phyloP scores from a whole-genome alignment of 2,113 vertebrate species.

The Centropus unirufus region DNA sequence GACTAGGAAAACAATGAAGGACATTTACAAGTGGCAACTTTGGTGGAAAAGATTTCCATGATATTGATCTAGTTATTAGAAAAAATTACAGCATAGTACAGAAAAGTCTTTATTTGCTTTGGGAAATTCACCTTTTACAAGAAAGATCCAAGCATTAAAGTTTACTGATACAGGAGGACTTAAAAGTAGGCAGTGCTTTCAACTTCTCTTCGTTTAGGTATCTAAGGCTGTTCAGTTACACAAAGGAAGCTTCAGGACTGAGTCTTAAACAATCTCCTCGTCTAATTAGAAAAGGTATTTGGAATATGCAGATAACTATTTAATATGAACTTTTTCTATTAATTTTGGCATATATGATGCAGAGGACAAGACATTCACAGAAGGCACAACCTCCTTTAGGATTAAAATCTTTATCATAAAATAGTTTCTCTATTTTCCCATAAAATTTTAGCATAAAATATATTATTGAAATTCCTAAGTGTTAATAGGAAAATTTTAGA shows the following conservation, averaged over 20 bases:
- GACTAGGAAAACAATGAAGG: background rate
- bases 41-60: background rate
- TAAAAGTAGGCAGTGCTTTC: background rate
- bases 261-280: background rate
- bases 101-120: background rate
- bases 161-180: background rate
- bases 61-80: background rate
- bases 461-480: background rate
- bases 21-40: background rate
- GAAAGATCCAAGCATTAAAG: background rate
- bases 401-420: background rate
- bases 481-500: background rate
- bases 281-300: background rate
- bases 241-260: background rate
- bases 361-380: background rate
- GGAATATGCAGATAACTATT: background rate
- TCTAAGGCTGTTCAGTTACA: background rate
- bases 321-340: background rate
- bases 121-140: background rate
- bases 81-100: background rate
- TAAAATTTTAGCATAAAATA: background rate
- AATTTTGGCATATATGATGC: background rate
- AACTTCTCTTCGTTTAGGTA: background rate
- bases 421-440: background rate
- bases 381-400: background rate